Percentiles rank a stretch among this genome's conserved stretches.
phyloP scores from a whole-genome alignment of 2,888 invertebrate genomes.

The Oxyteleia sp. region DNA sequence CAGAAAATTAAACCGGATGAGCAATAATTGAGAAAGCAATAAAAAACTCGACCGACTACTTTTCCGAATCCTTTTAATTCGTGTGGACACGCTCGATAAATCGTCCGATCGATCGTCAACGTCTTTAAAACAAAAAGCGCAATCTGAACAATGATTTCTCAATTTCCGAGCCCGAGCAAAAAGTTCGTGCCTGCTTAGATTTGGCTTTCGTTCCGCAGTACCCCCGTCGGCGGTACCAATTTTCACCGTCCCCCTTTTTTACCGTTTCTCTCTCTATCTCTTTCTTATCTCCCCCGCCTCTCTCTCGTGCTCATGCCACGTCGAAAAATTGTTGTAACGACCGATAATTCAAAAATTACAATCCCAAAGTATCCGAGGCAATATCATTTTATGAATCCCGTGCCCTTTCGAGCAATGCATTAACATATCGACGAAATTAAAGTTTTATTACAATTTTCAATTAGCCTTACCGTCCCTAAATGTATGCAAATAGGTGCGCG shows the following conservation, averaged over 20 bases:
- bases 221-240: no score
- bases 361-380: conserved; percentile 2
- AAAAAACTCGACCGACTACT: conserved; percentile 53
- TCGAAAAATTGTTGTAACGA: no score
- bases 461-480: conserved; percentile 18
- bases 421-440: conserved; percentile 22
- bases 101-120: conserved; percentile 67
- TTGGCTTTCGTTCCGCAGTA: no score
- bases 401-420: conserved; percentile 4
- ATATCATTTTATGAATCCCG: conserved; percentile 19
- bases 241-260: no score
- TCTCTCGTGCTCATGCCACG: no score
- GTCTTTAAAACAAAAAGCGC: conserved; percentile 62
- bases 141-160: conserved; percentile 70
- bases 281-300: no score
- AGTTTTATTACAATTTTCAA: conserved; percentile 39
- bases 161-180: no score
- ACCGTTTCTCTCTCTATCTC: no score
- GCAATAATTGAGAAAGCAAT: conserved; percentile 54
- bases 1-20: conserved; percentile 57
- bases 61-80: conserved; percentile 63
- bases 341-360: conserved; percentile 40
- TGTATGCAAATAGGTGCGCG: conserved; percentile 35
- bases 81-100: conserved; percentile 66
- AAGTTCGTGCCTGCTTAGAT: no score